Evolutionary conservation across 2,797 vertebrate species (phyloP), one percentile per base, ranked within the genome.

Genomic region (Crenichthys baileyi): DNA sequence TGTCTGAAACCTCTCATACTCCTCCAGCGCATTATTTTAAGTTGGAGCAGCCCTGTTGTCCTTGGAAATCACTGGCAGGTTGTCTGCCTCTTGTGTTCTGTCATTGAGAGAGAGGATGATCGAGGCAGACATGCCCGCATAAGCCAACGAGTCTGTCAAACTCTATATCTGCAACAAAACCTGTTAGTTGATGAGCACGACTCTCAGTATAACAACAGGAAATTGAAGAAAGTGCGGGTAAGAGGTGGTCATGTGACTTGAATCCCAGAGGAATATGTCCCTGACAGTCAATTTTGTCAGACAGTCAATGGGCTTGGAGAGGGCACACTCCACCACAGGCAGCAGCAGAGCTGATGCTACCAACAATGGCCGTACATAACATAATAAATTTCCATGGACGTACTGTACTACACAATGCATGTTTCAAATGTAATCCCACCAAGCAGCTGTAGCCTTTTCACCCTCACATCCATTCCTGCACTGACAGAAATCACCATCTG

Each of bases 111-210:
- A 78, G 72, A 82, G 61, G 83, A 74, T 79, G 76, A 87, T 78
- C 0, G 82, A 82, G 82, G 60, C 70, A 51, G 87, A 82, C 86
- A 67, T 1, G 20, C 78, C 73, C 79, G 75, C 84, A 76, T 83
- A 82, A 84, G 82, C 80, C 75, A 48, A 76, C 82, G 79, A 89
- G 72, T 88, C 87, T 91, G 92, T 93, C 91, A 93, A 87, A 91
- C 81, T 89, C 78, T 76, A 93, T 92, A 75, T 78, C 65, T 76
- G 86, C 87, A 29, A 70, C 7, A 24, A 76, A 88, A 88, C 39
- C 89, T 83, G 70, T 79, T 88, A 80, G 79, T 39, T 15, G 88
- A 91, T 81, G 78, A 77, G 72, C 80, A 70, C 63, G 73, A 82
- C 79, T 87, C 78, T 86, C 74, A 26, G 79, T 50, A 60, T 71